Base-by-base conservation (phyloP, 2,888 invertebrate species). In the Microctonus aethiopoides region DNA sequence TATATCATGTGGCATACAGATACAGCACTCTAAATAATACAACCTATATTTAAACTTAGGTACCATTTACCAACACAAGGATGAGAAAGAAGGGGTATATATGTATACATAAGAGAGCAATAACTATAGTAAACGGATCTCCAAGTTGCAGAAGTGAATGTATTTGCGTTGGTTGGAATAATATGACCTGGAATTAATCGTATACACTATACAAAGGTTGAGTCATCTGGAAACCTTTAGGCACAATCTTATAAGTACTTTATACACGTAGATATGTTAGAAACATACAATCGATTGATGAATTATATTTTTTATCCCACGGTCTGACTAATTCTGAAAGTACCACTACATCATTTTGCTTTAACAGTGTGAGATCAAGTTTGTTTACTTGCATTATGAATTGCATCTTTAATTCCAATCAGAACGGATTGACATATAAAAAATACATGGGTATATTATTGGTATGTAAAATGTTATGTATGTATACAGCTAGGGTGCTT, bases 201-300 rank as follows among this genome's bases (percentile, higher is more conserved):
- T 46, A 5, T 46, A 52, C 7, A 29, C 7, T 3, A 7, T 29
- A 32, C 16, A n/a, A 32, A 32, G 26, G 32, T 16, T 63, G 63
- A 63, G 51, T 63, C 63, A 63, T 52, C 32, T 46, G 51, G 32
- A 10, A 51, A 63, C 51, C 51, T 63, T 61, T 41, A 61, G 13
- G 20, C 5, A 11, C 2, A 16, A 51, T 32, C 46, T 63, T 63
- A 63, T 63, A 26, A 26, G n/a, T 46, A 46, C 16, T 63, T 63
- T 63, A 16, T 63, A 63, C 63, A 24, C 13, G 16, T 63, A 29
- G 32, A 32, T 16, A 16, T 29, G n/a, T n/a, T 16, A 46, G 20
- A 62, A 41, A 36, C 41, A 29, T 5, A 29, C 29, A 29, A 3
- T 29, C 7, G 29, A 29, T 29, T 29, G 7, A 29, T 29, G 3